A percentile compares a stretch with the other conserved stretches of the same genome.
These are phyloP conservation scores for Panthera leo DNA, from an alignment of 2,113 vertebrate species.

Conservation along the genomic window DNA sequence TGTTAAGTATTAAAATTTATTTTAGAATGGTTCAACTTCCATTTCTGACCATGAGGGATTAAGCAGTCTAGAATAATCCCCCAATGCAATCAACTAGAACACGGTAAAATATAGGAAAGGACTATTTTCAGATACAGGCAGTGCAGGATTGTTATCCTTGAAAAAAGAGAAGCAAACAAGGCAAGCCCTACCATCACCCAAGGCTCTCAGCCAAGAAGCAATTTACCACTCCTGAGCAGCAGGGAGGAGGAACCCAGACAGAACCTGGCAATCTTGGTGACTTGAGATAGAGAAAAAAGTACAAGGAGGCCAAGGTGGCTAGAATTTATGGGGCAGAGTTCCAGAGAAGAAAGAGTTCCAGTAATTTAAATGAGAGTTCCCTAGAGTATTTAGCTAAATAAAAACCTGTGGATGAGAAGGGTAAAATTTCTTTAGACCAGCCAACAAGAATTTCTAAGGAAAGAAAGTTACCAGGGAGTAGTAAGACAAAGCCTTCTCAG, in stretches of 20 bases:
- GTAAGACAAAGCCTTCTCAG: not conserved
- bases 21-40: not conserved
- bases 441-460: not conserved
- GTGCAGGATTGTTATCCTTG: not conserved
- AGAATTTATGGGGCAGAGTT: not conserved
- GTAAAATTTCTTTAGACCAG: not conserved
- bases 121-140: conserved; percentile 6
- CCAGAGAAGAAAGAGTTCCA: not conserved
- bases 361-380: not conserved
- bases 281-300: not conserved
- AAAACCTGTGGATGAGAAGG: not conserved
- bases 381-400: not conserved
- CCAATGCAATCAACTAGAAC: not conserved
- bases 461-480: not conserved
- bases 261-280: not conserved
- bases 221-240: not conserved
- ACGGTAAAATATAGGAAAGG: not conserved
- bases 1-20: not conserved
- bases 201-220: not conserved
- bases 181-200: not conserved
- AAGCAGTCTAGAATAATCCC: not conserved
- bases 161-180: conserved; percentile 19
- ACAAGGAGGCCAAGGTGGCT: not conserved
- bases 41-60: not conserved
- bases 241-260: not conserved